phyloP scores from a whole-genome alignment of 2,113 vertebrate genomes.

The Paratilapia polleni region DNA sequence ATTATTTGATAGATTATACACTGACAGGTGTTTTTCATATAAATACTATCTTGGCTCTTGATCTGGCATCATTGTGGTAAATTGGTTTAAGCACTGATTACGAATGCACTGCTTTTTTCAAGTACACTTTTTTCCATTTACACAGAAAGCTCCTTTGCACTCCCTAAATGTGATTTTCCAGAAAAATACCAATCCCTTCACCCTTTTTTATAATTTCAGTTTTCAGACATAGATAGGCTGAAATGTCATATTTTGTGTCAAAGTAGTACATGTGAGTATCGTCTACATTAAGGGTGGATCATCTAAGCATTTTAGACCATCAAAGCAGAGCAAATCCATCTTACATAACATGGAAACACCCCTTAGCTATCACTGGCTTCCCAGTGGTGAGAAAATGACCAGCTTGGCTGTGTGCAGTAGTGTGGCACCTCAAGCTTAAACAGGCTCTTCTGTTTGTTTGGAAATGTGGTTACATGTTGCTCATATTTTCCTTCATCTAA shows the following conservation, averaged over 20 bases:
- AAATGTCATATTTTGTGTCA: not conserved
- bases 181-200: slow-evolving; percentile 29
- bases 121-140: not conserved
- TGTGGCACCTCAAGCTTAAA: slow-evolving; percentile 59
- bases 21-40: not conserved
- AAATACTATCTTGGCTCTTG: not conserved
- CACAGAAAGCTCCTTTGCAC: not conserved
- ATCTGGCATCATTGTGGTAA: not conserved
- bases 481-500: slow-evolving; percentile 63
- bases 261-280: not conserved
- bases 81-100: slow-evolving; percentile 13
- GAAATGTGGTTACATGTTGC: slow-evolving; percentile 58
- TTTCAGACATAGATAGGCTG: not conserved
- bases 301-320: not conserved
- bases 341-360: slow-evolving; percentile 20
- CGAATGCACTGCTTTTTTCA: not conserved
- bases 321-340: not conserved
- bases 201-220: slow-evolving; percentile 5
- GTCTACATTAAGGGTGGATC: not conserved
- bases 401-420: slow-evolving; percentile 40
- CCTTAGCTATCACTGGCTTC: not conserved
- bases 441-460: slow-evolving; percentile 52
- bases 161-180: slow-evolving; percentile 46
- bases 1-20: not conserved
- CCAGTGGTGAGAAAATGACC: slow-evolving; percentile 48